Base-by-base conservation (phyloP, 2,888 invertebrate genomes). In the Drosophila nr. medialis region DNA sequence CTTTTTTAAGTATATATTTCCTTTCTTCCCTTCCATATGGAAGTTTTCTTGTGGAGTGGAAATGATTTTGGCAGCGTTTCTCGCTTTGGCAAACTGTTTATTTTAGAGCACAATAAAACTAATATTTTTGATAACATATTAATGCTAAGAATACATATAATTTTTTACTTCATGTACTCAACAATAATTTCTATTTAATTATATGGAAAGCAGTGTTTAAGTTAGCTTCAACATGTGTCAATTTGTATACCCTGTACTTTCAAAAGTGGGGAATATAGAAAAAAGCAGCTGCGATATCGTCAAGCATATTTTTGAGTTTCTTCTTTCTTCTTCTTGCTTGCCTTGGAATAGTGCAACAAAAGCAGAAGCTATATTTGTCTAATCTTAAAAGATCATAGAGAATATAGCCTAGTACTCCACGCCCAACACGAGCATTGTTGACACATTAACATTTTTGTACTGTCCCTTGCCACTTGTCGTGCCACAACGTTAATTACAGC, bases 401-500 rank as follows among this genome's bases (percentile, higher is more conserved):
- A 2, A 6, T n/a, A 42, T 42, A 3, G 42, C 42, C 11, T 21
- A 21, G 6, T 21, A 11, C 11, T 0, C 2, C 42, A 21, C 21
- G 2, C 3, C 15, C 45, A 1, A 15, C 24, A 1, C 24, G 45
- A 15, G 4, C 7, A 45, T 45, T 24, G 30, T 8, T 42, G 58
- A 40, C 72, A 55, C 62, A 51, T 27, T 30, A 38, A 18, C 18
- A 38, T 21, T 21, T 36, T 38, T 13, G 7, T 15, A 24, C 1
- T 36, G 18, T 45, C 29, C 7, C 13, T 29, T 34, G 34, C 3
- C 40, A 36, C 11, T 56, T 65, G 64, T 69, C 58, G 34, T 40
- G 65, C 48, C 61, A 40, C 62, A 62, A 8, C 59, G 64, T 63
- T 67, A 74, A 74, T 74, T 62, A 59, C 13, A 1, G 50, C 55